These are phyloP conservation scores for Prenolepis imparis DNA, from an alignment of 2,888 invertebrate species.

Conservation along the genomic window DNA sequence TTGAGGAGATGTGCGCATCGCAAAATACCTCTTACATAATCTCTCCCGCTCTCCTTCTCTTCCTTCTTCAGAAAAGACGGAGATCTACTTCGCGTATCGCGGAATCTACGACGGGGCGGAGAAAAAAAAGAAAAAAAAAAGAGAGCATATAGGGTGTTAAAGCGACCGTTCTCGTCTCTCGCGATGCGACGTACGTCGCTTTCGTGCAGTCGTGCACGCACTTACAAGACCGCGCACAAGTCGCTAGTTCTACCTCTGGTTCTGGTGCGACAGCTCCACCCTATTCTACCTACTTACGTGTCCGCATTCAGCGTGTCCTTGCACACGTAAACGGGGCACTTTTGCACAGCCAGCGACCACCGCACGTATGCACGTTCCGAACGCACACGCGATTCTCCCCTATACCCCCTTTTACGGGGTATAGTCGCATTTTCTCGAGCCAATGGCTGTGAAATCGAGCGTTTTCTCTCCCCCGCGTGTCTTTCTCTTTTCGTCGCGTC, in stretches of 20 bases:
- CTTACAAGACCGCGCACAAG: constrained; percentile 57
- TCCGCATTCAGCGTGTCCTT: constrained; percentile 60
- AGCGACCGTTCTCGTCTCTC: not conserved
- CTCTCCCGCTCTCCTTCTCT: not conserved
- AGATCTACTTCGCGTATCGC: not conserved
- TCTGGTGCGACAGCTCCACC: not conserved
- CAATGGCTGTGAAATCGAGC: constrained; percentile 80
- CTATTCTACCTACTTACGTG: constrained; percentile 49
- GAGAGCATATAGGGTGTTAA: not conserved
- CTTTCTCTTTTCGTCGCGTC: constrained; percentile 67
- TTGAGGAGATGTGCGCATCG: not conserved
- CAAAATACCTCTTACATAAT: not conserved
- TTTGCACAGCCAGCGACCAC: constrained; percentile 51
- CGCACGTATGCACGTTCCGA: constrained; percentile 68
- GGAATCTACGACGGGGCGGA: not conserved
- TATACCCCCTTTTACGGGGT: no score
- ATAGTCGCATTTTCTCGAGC: constrained; percentile 75
- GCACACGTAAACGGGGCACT: constrained; percentile 70
- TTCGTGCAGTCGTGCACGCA: constrained; percentile 23
- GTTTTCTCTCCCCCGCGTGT: constrained; percentile 65
- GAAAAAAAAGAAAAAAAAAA: not conserved
- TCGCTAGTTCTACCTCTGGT: not conserved
- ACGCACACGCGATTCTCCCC: constrained; percentile 74
- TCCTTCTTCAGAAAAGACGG: not conserved
- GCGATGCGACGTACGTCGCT: constrained; percentile 6